phyloP scores from a whole-genome alignment of 2,888 invertebrate species.

The Gisinianus flammeolus region DNA sequence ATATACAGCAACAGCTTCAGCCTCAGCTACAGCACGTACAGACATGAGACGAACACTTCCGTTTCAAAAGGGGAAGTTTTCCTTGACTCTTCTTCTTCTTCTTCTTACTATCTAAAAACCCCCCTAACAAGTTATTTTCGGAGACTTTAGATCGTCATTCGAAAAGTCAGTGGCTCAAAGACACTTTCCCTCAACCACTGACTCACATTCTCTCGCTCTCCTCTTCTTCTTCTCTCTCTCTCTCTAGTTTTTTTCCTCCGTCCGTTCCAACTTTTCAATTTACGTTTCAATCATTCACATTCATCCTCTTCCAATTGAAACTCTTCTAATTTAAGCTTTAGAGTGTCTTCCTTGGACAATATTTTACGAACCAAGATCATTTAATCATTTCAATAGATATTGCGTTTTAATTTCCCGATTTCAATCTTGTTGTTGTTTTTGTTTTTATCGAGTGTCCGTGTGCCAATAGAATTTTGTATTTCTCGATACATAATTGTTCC shows the following conservation, averaged over 20 bases:
- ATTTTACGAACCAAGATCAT: no score
- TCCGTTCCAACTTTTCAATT: neutral
- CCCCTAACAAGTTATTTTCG: conserved; percentile 40
- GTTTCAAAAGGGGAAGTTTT: conserved; percentile 38
- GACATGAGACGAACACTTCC: conserved; percentile 37
- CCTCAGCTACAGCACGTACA: neutral
- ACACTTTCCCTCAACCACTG: conserved; percentile 40
- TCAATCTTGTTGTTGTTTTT: neutral
- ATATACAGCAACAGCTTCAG: neutral
- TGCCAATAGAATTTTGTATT: no score
- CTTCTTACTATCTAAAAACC: conserved; percentile 13
- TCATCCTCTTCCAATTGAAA: neutral
- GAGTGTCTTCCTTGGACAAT: no score
- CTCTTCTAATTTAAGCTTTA: no score
- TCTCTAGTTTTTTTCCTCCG: neutral
- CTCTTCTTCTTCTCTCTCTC: neutral
- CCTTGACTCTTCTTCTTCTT: conserved; percentile 31
- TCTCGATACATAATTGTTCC: no score
- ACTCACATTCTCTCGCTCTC: conserved; percentile 21
- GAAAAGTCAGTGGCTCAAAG: conserved; percentile 40
- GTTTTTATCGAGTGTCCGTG: neutral
- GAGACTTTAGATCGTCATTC: conserved; percentile 38
- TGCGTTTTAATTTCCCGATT: neutral
- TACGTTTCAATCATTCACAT: neutral
- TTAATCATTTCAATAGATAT: no score